Conservation (phyloP, 2,797 vertebrate genomes). For the Poecile montanus region DNA sequence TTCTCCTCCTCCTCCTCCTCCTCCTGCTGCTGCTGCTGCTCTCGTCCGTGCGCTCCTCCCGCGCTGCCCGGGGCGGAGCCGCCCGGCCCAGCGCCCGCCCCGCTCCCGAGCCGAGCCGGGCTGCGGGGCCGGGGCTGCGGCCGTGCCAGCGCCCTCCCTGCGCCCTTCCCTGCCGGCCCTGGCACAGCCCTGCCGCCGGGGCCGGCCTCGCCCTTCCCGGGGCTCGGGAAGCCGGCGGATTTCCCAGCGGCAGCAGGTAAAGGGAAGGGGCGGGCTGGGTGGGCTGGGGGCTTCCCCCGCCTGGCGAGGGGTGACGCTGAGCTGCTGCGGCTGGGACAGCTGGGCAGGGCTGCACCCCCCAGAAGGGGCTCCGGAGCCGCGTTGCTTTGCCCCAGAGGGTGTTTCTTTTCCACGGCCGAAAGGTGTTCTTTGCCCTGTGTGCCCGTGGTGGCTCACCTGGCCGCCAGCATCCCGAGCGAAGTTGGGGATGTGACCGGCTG, state of each 20-base stretch:
- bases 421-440: neutral
- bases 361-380: neutral
- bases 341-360: neutral
- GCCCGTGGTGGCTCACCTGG: neutral
- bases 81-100: neutral
- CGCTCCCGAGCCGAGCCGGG: neutral
- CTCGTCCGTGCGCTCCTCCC: neutral
- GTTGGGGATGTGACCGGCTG: neutral
- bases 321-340: neutral
- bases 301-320: neutral
- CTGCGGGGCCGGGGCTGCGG: neutral
- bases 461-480: neutral
- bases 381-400: neutral
- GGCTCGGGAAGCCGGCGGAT: neutral
- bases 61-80: slow-evolving; percentile 34
- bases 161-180: neutral
- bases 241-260: slow-evolving; percentile 24
- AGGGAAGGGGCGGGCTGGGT: neutral
- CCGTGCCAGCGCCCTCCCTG: neutral
- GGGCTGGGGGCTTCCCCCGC: neutral
- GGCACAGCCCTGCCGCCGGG: neutral
- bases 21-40: neutral
- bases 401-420: neutral
- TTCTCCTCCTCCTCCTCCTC: neutral
- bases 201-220: neutral